Evolutionary conservation across 2,113 vertebrate genomes (phyloP).

Genomic region (Dolichallabes microphthalmus): DNA sequence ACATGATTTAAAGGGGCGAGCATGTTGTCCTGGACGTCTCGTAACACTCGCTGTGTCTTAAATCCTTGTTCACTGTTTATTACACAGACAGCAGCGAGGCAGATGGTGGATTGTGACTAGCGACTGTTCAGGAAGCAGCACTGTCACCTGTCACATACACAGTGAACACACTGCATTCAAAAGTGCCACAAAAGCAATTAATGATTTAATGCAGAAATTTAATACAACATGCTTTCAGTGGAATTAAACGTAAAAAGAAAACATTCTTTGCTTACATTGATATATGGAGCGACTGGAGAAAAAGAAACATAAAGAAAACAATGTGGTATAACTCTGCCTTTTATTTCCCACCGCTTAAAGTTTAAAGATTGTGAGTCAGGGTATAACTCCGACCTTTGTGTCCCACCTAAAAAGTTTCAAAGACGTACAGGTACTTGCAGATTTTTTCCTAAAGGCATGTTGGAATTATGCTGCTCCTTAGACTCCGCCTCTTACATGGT

Average conservation of each 20-base stretch:
- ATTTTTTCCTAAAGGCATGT: no score
- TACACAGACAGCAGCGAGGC: background rate
- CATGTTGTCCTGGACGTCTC: background rate
- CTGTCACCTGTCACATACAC: background rate
- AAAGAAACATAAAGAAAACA: background rate
- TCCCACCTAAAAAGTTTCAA: background rate
- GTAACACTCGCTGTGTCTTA: background rate
- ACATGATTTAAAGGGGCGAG: background rate
- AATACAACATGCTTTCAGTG: background rate
- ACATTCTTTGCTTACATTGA: background rate
- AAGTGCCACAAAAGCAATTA: background rate
- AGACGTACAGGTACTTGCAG: no score
- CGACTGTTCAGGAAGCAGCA: background rate
- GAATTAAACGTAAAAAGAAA: background rate
- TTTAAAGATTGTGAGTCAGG: background rate
- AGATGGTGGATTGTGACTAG: background rate
- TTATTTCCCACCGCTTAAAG: background rate
- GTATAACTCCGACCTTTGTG: background rate
- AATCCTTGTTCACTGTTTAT: background rate
- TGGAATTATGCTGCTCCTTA: no score
- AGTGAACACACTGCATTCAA: background rate
- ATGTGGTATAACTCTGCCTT: background rate
- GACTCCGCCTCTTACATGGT: no score
- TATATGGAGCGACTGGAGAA: background rate
- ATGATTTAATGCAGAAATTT: background rate